Conservation (phyloP, 2,888 invertebrate genomes). For the Protophormia terraenovae region DNA sequence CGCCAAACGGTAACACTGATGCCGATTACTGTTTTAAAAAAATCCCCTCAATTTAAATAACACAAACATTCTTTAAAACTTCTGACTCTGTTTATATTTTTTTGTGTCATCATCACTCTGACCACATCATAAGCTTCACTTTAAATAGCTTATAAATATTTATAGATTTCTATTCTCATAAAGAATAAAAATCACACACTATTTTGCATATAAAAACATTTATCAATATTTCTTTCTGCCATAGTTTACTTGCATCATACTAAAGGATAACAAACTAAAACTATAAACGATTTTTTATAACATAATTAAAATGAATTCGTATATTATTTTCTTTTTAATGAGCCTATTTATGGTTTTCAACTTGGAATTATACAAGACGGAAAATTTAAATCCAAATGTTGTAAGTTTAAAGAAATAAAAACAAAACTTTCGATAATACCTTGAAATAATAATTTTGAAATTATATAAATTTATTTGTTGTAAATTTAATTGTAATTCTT, state of each 20-base stretch:
- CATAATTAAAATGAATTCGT: background rate
- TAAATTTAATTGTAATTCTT: background rate
- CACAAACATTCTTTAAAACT: no score
- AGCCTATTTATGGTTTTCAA: conserved; percentile 2
- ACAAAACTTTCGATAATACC: background rate
- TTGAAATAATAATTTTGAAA: no score
- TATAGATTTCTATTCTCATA: background rate
- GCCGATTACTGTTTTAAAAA: no score
- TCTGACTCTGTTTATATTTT: no score
- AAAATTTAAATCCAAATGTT: background rate
- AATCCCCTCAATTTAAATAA: no score
- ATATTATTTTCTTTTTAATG: background rate
- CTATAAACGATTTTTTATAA: background rate
- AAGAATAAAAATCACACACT: background rate
- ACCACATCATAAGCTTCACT: background rate
- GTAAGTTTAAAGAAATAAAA: background rate
- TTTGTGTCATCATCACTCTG: no score
- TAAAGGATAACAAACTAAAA: background rate
- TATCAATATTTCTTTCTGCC: background rate
- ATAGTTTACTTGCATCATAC: background rate
- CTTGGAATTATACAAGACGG: background rate
- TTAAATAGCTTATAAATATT: background rate
- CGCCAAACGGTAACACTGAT: no score
- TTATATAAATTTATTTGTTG: background rate
- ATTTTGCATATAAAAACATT: background rate